Evolutionary conservation across 2,797 vertebrate genomes (phyloP).

Genomic region (Xiphorhynchus erythropygius): DNA sequence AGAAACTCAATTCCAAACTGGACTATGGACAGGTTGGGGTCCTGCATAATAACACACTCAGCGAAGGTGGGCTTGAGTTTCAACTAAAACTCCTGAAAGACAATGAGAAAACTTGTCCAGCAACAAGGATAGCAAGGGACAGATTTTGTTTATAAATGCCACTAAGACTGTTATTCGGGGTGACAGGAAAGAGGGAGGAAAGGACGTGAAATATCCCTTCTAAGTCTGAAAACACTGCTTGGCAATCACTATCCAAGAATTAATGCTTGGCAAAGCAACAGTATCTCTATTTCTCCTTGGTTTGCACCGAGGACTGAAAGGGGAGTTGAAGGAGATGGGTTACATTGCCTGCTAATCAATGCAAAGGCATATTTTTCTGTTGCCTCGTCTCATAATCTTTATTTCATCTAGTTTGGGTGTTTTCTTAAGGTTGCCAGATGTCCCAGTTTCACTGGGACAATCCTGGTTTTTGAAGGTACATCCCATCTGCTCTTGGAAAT

Average conservation of each 20-base stretch:
- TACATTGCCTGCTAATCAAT: slow-evolving; percentile 75
- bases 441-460: slow-evolving; percentile 78
- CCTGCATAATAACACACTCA: not conserved
- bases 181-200: not conserved
- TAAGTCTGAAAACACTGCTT: slow-evolving; percentile 55
- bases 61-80: not conserved
- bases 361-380: slow-evolving; percentile 77
- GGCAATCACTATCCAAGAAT: slow-evolving; percentile 40
- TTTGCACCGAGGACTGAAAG: slow-evolving; percentile 67
- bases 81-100: not conserved
- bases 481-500: slow-evolving; percentile 80
- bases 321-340: slow-evolving; percentile 74
- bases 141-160: not conserved
- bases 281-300: slow-evolving; percentile 51
- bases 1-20: not conserved
- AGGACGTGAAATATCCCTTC: not conserved
- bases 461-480: slow-evolving; percentile 75
- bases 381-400: slow-evolving; percentile 77
- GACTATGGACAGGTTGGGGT: not conserved
- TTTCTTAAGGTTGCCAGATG: slow-evolving; percentile 80
- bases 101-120: not conserved
- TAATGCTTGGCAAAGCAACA: slow-evolving; percentile 48
- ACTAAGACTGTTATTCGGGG: not conserved
- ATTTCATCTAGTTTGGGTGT: slow-evolving; percentile 71
- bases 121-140: not conserved